Conservation (phyloP, 1,140 invertebrate genomes). For the Macrobrachium nipponense region DNA sequence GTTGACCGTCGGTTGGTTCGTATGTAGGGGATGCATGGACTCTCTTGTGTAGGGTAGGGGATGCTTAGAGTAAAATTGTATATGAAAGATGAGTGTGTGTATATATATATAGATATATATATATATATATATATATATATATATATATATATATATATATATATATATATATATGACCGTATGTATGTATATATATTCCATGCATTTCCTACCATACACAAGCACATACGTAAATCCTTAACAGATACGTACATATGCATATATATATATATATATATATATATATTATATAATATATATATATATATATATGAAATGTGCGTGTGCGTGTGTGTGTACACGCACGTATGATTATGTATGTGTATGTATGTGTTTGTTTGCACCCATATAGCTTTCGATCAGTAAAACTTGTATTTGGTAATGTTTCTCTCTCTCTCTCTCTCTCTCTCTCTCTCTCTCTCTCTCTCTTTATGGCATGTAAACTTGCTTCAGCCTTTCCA, state of each 20-base stretch:
- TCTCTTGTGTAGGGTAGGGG: neutral
- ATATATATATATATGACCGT: neutral
- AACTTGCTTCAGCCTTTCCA: too few relatives aligned
- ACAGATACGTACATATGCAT: neutral
- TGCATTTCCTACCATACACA: too few relatives aligned
- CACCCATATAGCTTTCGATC: too few relatives aligned
- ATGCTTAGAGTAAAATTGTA: neutral
- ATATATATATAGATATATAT: neutral
- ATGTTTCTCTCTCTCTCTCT: too few relatives aligned
- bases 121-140: slow-evolving; percentile 10
- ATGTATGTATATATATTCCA: slow-evolving; percentile 8
- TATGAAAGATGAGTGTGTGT: neutral
- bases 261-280: slow-evolving; percentile 4
- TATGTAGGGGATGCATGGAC: neutral
- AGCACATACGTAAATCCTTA: neutral
- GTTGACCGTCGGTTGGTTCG: neutral
- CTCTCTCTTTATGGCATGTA: too few relatives aligned
- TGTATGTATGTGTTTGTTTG: too few relatives aligned
- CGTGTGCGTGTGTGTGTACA: too few relatives aligned
- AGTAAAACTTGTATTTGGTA: too few relatives aligned
- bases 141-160: slow-evolving; percentile 10
- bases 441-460: too few relatives aligned
- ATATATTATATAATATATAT: too few relatives aligned
- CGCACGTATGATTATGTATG: too few relatives aligned
- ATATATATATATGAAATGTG: too few relatives aligned